Conservation (phyloP, 1,140 invertebrate species). For the Orchestia grillus region DNA sequence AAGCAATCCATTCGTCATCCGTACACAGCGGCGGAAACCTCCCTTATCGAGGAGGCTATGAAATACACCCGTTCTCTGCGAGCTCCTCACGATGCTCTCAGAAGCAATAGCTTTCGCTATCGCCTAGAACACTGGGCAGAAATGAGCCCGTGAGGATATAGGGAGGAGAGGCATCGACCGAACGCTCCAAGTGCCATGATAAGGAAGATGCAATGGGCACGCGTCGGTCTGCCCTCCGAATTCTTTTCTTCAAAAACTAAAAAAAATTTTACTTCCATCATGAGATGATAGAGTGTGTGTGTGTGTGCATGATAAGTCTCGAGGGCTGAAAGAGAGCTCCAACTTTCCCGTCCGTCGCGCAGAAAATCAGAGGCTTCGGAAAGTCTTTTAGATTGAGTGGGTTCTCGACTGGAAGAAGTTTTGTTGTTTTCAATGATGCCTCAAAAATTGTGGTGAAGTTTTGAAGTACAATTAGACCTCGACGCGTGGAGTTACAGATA, state of each 20-base stretch:
- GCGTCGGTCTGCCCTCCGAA: not conserved
- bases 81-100: not conserved
- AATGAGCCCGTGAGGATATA: constrained; percentile 28
- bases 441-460: not conserved
- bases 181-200: not conserved
- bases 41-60: not conserved
- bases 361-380: not conserved
- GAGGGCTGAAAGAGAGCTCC: not conserved
- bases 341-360: not conserved
- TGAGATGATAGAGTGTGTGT: not conserved
- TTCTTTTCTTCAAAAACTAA: not conserved
- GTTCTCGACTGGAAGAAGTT: not conserved
- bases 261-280: not conserved
- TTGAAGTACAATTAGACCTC: not conserved
- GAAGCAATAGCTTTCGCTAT: constrained; percentile 30
- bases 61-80: not conserved
- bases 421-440: not conserved
- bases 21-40: not conserved
- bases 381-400: not conserved
- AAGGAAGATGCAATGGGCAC: constrained; percentile 33
- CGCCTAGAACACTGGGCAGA: constrained; percentile 23
- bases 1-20: not conserved
- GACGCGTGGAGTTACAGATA: too few relatives aligned
- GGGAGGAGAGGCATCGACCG: constrained; percentile 28
- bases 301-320: not conserved